Percentiles rank a stretch among this genome's conserved stretches.
phyloP scores from a whole-genome alignment of 2,888 invertebrate genomes.

The Macrophya annulata region DNA sequence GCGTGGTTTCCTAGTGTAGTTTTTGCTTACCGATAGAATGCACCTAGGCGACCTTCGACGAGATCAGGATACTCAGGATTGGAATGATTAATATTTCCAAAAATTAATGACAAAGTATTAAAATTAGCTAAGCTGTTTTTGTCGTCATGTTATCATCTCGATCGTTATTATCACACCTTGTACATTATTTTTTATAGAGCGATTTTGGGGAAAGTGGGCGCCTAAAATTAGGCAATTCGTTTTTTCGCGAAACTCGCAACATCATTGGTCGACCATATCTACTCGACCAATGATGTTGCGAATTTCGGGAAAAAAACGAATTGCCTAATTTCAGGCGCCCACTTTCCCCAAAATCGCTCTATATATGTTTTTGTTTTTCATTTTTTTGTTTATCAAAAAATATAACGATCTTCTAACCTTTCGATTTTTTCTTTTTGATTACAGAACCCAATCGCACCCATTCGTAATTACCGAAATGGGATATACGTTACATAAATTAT shows the following conservation, averaged over 20 bases:
- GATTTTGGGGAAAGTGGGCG: too few species aligned
- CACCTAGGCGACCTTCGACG: conserved; percentile 77
- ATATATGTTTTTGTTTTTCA: too few species aligned
- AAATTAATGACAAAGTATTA: not conserved
- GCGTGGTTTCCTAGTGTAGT: conserved; percentile 78
- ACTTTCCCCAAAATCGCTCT: too few species aligned
- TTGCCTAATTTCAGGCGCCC: too few species aligned
- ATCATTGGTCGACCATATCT: too few species aligned
- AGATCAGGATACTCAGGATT: conserved; percentile 73
- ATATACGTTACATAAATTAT: conserved; percentile 46
- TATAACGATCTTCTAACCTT: conserved; percentile 47
- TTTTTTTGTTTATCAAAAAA: too few species aligned
- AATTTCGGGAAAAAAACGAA: too few species aligned
- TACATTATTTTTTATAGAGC: not conserved
- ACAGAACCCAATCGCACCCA: conserved; percentile 63
- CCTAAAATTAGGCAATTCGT: too few species aligned
- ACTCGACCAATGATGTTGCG: too few species aligned
- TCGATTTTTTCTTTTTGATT: conserved; percentile 60
- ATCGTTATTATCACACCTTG: not conserved
- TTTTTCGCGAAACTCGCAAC: too few species aligned
- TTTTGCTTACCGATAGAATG: conserved; percentile 72
- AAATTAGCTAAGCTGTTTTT: not conserved
- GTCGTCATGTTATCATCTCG: not conserved
- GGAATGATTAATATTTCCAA: not conserved
- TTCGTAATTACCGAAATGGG: not conserved